These are phyloP conservation scores for Drosophila kikkawai DNA, from an alignment of 1,140 invertebrate species.

Conservation along the genomic window DNA sequence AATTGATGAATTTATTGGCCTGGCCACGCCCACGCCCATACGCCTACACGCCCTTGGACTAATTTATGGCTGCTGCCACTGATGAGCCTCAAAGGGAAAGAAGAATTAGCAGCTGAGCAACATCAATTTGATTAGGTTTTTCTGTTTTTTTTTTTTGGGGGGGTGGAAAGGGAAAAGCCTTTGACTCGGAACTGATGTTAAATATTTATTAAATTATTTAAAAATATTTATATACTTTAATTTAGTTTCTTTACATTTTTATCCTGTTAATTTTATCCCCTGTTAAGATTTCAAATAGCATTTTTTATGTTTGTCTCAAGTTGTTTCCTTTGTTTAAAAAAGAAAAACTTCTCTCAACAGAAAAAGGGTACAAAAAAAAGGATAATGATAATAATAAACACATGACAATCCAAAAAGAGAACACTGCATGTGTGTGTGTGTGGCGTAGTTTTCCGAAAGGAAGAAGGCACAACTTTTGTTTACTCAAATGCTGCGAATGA, in stretches of 20 bases:
- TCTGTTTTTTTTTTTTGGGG: too few relatives aligned
- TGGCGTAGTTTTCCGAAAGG: constrained; percentile 43
- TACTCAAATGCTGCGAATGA: constrained; percentile 41
- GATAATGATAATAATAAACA: constrained; percentile 51
- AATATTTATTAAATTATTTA: neutral
- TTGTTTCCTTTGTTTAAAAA: constrained; percentile 27
- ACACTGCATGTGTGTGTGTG: neutral
- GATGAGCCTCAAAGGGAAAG: constrained; percentile 7
- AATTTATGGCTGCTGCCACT: constrained; percentile 49
- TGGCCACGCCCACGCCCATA: constrained; percentile 17
- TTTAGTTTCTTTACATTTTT: neutral
- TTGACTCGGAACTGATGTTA: constrained; percentile 3
- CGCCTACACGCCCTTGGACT: constrained; percentile 6
- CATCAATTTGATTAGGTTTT: constrained; percentile 41
- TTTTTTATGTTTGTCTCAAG: neutral
- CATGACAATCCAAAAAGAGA: constrained; percentile 46
- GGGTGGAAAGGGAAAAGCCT: neutral
- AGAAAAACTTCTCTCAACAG: constrained; percentile 33
- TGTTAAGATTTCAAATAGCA: neutral
- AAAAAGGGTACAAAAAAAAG: constrained; percentile 1
- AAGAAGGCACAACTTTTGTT: constrained; percentile 38
- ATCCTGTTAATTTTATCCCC: too few relatives aligned
- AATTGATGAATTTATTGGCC: constrained; percentile 61
- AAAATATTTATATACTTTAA: too few relatives aligned
- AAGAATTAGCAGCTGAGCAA: constrained; percentile 22